Base-by-base conservation (phyloP, 2,888 invertebrate species). In the Thysanoteuthis rhombus region DNA sequence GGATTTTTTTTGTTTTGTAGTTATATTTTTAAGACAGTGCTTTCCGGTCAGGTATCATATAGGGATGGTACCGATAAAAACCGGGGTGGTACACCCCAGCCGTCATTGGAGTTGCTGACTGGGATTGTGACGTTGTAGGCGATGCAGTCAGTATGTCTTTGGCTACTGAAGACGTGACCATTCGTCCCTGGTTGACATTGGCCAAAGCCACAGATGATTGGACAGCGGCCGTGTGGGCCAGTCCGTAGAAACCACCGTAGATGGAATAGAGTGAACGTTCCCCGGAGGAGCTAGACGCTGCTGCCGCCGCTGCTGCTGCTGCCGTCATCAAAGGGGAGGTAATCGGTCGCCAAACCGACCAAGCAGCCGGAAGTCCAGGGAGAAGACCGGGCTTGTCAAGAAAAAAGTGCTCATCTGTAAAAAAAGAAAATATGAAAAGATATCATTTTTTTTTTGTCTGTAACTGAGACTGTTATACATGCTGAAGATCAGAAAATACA, bases 61-160 rank as follows among this genome's bases (percentile, higher is more conserved):
- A 96, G 16, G 96, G 96, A 93, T 96, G 96, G 93, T 96, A 96
- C 93, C 96, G 94, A 93, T 96, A 96, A 52, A 96, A 93, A n/a
- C 95, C 95, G 25, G 95, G 94, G 94, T 94, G 95, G 94, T 95
- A 95, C 39, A 94, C 94, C 94, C 94, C 95, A 92, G 94, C 90
- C 38, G 94, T 92, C 6, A 95, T 92, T 32, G 94, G 93, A 39
- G 95, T 93, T 32, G 93, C 94, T 92, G 95, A 92, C 93, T 89
- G 94, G 92, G 95, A 95, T 40, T 94, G 94, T 40, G 95, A 94
- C 40, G 95, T 93, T n/a, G 94, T 93, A 28, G 93, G 92, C 32
- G 94, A 39, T 32, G 92, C 19, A 8, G 42, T 28, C 16, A 45
- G 16, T 32, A 92, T 45, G n/a, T 75, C 75, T 36, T 75, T 75